Evolutionary conservation across 1,140 invertebrate species (phyloP).

Genomic region (Bilobella aurantiaca): DNA sequence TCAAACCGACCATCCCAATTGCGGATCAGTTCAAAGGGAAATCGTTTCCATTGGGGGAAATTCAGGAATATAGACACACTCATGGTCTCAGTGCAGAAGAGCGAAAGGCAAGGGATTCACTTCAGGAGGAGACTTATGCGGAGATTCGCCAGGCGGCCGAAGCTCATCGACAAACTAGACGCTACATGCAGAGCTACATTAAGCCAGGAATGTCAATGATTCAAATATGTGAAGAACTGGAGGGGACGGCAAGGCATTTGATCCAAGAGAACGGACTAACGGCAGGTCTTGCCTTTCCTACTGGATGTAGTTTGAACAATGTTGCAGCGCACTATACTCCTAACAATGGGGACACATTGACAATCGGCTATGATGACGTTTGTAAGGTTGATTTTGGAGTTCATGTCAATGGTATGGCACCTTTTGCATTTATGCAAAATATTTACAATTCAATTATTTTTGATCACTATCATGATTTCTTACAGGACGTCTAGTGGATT

Average conservation of each 20-base stretch:
- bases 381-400: conserved; percentile 99
- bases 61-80: conserved; percentile 60
- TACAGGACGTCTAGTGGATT: conserved; percentile 87
- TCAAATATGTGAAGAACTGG: conserved; percentile 94
- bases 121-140: conserved; percentile 17
- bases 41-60: conserved; percentile 66
- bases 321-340: conserved; percentile 99
- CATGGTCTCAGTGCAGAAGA: conserved; percentile 79
- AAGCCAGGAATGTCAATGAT: conserved; percentile 99
- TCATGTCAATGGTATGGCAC: conserved; percentile 90
- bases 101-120: conserved; percentile 49
- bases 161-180: conserved; percentile 74
- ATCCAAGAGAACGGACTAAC: conserved; percentile 92
- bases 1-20: conserved; percentile 77
- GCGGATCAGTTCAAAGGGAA: conserved; percentile 59
- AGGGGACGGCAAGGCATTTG: conserved; percentile 76
- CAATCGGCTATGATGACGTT: conserved; percentile 91
- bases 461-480: conserved; percentile 33
- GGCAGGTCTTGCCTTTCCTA: conserved; percentile 95
- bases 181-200: conserved; percentile 80
- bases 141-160: conserved; percentile 75
- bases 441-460: conserved; percentile 11
- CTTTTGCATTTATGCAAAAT: not conserved
- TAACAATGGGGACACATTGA: conserved; percentile 92
- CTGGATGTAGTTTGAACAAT: conserved; percentile 91